Conservation (phyloP, 2,113 vertebrate genomes). For the Delphinus delphis region DNA sequence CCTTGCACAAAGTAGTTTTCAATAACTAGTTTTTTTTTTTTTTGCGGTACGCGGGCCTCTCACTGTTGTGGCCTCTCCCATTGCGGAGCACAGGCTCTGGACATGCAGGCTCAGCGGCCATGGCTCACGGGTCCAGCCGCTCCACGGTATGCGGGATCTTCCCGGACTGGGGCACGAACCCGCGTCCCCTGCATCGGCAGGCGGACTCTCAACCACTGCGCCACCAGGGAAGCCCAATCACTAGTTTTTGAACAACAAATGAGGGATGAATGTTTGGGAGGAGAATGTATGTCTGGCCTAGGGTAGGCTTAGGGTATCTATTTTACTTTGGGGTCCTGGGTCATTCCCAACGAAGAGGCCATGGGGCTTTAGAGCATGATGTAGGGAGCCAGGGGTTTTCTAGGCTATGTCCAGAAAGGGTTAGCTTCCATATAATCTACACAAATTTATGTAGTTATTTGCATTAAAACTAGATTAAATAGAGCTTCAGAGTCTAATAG, state of each 20-base stretch:
- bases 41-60: too few species aligned
- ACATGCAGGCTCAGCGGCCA: too few species aligned
- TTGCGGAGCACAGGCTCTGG: too few species aligned
- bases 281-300: neutral
- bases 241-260: neutral
- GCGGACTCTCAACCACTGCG: too few species aligned
- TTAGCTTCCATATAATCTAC: neutral
- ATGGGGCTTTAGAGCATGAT: neutral
- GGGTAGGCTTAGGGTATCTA: neutral
- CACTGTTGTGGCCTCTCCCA: too few species aligned
- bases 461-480: slow-evolving; percentile 40
- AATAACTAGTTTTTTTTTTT: neutral
- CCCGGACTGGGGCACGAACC: too few species aligned
- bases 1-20: neutral
- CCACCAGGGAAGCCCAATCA: neutral
- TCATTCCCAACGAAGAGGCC: neutral
- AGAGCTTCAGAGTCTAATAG: neutral
- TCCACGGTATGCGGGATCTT: too few species aligned
- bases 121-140: too few species aligned
- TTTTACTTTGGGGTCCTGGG: neutral
- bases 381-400: neutral
- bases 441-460: slow-evolving; percentile 48
- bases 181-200: too few species aligned
- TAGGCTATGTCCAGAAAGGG: neutral
- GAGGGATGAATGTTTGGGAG: neutral